A percentile compares a stretch with the other conserved stretches of the same genome.
These are phyloP conservation scores for Octonoba sinensis DNA, from an alignment of 2,888 invertebrate species.

Conservation along the genomic window DNA sequence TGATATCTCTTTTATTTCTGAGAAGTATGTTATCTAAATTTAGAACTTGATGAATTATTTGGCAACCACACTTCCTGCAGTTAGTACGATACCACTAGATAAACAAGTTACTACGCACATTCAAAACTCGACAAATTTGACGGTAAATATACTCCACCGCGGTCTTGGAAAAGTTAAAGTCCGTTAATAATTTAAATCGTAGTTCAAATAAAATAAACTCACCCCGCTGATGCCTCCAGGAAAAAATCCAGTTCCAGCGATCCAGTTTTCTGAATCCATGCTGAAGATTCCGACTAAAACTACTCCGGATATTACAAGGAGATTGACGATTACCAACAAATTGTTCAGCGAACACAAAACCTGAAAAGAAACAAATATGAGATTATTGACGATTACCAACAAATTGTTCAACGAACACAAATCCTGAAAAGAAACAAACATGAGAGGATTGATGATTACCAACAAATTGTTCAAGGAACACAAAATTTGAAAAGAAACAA, in stretches of 20 bases:
- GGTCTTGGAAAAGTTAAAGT: too few species aligned
- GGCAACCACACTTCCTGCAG: too few species aligned
- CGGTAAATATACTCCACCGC: too few species aligned
- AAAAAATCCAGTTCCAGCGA: slow-evolving; percentile 66
- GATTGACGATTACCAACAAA: slow-evolving; percentile 60
- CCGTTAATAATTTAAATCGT: too few species aligned
- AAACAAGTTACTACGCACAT: too few species aligned
- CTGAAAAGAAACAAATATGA: slow-evolving; percentile 50
- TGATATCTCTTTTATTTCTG: too few species aligned
- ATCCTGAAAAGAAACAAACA: slow-evolving; percentile 32
- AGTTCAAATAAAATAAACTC: slow-evolving; percentile 22
- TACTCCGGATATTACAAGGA: slow-evolving; percentile 64
- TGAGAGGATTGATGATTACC: too few species aligned
- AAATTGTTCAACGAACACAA: slow-evolving; percentile 64
- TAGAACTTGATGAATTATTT: too few species aligned
- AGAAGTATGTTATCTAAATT: too few species aligned
- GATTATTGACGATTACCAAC: slow-evolving; percentile 61
- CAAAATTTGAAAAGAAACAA: slow-evolving; percentile 1
- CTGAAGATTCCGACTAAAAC: slow-evolving; percentile 63
- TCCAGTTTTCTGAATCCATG: slow-evolving; percentile 66
- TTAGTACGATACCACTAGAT: too few species aligned
- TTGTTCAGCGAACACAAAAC: slow-evolving; percentile 64
- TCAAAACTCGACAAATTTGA: too few species aligned
- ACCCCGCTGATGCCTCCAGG: slow-evolving; percentile 65
- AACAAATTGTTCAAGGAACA: too few species aligned